These are phyloP conservation scores for Cherax quadricarinatus DNA, from an alignment of 1,140 invertebrate species.

Conservation along the genomic window DNA sequence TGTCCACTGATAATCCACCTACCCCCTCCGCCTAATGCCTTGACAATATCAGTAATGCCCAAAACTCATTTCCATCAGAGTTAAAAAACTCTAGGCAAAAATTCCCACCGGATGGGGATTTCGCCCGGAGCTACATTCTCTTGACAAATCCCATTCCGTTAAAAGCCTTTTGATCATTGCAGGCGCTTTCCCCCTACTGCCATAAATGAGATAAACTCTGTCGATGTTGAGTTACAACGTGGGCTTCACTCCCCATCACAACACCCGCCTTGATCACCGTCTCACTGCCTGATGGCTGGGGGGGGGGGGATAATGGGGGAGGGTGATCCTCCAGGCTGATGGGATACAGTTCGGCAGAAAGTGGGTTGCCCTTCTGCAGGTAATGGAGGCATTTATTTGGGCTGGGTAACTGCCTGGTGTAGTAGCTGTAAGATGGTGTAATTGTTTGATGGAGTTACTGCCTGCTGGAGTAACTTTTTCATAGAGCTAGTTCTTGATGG, in stretches of 20 bases:
- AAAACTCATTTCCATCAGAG: slow-evolving; percentile 16
- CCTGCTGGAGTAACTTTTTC: background rate
- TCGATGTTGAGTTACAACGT: background rate
- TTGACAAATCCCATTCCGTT: slow-evolving; percentile 29
- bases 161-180: slow-evolving; percentile 32
- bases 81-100: slow-evolving; percentile 1
- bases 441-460: background rate
- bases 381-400: background rate
- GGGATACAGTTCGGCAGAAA: background rate
- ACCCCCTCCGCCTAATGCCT: background rate
- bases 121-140: background rate
- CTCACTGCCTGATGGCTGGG: background rate
- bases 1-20: background rate
- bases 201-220: background rate
- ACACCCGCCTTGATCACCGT: background rate
- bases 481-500: background rate
- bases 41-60: slow-evolving; percentile 33
- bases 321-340: background rate
- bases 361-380: background rate
- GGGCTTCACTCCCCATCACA: background rate
- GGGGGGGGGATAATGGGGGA: too few relatives aligned
- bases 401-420: background rate
- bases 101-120: background rate
- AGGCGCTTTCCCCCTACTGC: background rate
- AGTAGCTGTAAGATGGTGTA: background rate